These are phyloP conservation scores for Albula glossodonta DNA, from an alignment of 2,113 vertebrate species.

Conservation along the genomic window DNA sequence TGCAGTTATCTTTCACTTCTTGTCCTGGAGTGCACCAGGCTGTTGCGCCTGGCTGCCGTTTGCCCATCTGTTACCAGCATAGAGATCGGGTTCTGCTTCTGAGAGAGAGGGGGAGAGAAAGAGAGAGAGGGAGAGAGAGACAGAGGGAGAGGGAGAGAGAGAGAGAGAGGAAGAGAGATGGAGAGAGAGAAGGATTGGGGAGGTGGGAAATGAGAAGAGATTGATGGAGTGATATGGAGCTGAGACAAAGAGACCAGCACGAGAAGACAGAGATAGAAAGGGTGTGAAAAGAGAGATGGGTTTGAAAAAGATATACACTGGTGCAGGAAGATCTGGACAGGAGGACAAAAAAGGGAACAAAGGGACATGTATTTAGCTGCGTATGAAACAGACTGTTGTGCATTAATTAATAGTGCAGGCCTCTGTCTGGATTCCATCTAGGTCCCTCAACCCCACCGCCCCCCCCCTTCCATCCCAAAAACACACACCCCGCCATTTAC, in stretches of 20 bases:
- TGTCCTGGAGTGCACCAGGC: neutral
- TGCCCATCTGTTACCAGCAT: neutral
- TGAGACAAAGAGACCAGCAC: slow-evolving; percentile 15
- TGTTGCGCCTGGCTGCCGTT: neutral
- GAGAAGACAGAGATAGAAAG: neutral
- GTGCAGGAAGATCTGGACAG: neutral
- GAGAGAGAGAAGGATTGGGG: neutral
- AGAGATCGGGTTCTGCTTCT: neutral
- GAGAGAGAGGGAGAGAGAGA: neutral
- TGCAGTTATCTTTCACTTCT: neutral
- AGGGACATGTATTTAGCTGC: neutral
- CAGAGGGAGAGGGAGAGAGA: neutral
- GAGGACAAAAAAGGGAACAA: neutral
- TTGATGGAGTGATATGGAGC: neutral
- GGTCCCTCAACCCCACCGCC: neutral
- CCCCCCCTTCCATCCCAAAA: neutral
- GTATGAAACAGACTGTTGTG: neutral
- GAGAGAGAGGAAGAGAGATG: neutral
- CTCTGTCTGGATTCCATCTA: neutral
- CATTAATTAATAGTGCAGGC: neutral
- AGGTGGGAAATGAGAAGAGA: neutral
- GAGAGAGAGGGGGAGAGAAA: no score
- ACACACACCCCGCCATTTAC: neutral
- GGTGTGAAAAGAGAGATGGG: neutral
- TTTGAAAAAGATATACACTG: slow-evolving; percentile 7